Evolutionary conservation across 2,113 vertebrate genomes (phyloP).

Genomic region (Lipotes vexillifer): DNA sequence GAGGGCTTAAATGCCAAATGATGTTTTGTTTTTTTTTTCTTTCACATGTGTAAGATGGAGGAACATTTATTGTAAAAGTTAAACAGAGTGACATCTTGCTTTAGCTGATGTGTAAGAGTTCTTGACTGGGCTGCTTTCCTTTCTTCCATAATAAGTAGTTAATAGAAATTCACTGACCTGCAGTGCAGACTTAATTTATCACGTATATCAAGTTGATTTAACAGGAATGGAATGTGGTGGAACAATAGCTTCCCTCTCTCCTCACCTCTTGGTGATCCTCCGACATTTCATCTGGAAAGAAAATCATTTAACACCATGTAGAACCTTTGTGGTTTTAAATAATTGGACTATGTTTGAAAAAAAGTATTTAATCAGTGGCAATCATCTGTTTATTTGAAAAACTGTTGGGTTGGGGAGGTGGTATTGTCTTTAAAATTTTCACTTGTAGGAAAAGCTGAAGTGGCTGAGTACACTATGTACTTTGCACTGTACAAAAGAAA

Average conservation of each 20-base stretch:
- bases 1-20: slow-evolving; percentile 78
- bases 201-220: slow-evolving; percentile 79
- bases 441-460: slow-evolving; percentile 18
- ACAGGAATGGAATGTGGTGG: slow-evolving; percentile 78
- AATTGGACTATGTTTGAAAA: slow-evolving; percentile 52
- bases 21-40: slow-evolving; percentile 62
- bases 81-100: slow-evolving; percentile 81
- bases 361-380: slow-evolving; percentile 59
- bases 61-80: slow-evolving; percentile 77
- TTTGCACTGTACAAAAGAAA: slow-evolving; percentile 37
- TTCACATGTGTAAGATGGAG: slow-evolving; percentile 67
- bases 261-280: slow-evolving; percentile 61
- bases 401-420: background rate
- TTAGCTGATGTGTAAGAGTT: slow-evolving; percentile 78
- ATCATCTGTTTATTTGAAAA: slow-evolving; percentile 69
- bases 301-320: slow-evolving; percentile 70
- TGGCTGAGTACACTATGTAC: slow-evolving; percentile 5
- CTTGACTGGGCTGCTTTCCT: slow-evolving; percentile 77
- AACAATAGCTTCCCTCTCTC: slow-evolving; percentile 75
- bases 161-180: slow-evolving; percentile 84
- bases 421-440: slow-evolving; percentile 57
- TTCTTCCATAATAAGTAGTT: slow-evolving; percentile 80
- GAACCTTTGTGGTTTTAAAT: slow-evolving; percentile 73
- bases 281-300: slow-evolving; percentile 70
- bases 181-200: slow-evolving; percentile 83